Conservation (phyloP, 2,888 invertebrate species). For the Cylindroiulus punctatus region DNA sequence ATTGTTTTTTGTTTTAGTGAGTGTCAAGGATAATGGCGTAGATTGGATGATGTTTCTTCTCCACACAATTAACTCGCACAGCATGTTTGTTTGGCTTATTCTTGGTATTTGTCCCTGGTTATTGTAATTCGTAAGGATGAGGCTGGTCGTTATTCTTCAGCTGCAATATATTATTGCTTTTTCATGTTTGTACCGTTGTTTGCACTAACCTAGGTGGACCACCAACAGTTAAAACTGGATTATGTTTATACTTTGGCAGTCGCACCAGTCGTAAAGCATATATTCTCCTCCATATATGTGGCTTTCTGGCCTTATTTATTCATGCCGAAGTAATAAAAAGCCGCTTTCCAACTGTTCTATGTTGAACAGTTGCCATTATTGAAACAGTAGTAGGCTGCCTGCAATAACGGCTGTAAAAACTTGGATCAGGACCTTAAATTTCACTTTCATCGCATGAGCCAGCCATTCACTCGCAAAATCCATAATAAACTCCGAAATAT, state of each 20-base stretch:
- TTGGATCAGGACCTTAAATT: slow-evolving; percentile 5
- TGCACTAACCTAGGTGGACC: slow-evolving; percentile 24
- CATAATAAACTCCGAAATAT: too few relatives aligned
- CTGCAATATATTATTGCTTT: slow-evolving; percentile 1
- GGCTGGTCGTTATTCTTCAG: slow-evolving; percentile 23
- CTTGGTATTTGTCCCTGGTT: slow-evolving; percentile 20
- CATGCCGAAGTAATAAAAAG: slow-evolving; percentile 4
- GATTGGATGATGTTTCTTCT: background rate
- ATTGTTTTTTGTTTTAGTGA: background rate
- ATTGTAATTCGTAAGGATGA: slow-evolving; percentile 7
- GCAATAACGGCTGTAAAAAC: slow-evolving; percentile 19
- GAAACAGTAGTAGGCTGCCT: slow-evolving; percentile 30
- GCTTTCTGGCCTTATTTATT: slow-evolving; percentile 30
- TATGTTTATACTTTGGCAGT: background rate
- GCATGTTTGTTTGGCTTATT: slow-evolving; percentile 20
- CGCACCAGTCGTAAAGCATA: background rate
- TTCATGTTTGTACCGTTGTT: slow-evolving; percentile 17
- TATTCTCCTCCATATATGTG: background rate
- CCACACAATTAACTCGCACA: slow-evolving; percentile 16
- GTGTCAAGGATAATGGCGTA: background rate
- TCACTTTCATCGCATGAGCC: background rate
- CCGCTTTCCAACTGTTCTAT: background rate
- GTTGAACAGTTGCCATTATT: slow-evolving; percentile 24
- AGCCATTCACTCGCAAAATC: background rate
- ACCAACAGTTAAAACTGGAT: slow-evolving; percentile 1